phyloP scores from a whole-genome alignment of 2,797 vertebrate species.

The Gorsachius magnificus region DNA sequence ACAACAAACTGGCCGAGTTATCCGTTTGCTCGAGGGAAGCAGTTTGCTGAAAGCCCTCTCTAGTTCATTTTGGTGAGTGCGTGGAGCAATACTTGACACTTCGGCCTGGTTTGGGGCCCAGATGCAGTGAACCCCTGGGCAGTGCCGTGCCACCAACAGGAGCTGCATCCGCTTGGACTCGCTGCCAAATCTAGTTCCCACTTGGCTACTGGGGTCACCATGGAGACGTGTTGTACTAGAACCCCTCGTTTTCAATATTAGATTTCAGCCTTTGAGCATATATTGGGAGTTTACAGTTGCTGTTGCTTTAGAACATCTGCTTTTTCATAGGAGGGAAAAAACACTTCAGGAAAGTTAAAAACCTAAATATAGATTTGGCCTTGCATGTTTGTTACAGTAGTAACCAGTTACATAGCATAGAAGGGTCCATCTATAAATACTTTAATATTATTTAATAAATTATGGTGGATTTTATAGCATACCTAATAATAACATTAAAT shows the following conservation, averaged over 20 bases:
- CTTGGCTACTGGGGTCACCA: conserved; percentile 75
- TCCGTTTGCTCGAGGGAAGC: background rate
- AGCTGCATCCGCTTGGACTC: conserved; percentile 66
- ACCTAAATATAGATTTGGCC: conserved; percentile 65
- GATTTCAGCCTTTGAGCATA: conserved; percentile 76
- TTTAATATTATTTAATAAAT: conserved; percentile 78
- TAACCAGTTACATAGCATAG: conserved; percentile 21
- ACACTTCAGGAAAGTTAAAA: conserved; percentile 64
- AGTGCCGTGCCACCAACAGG: conserved; percentile 75
- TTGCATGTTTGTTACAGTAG: conserved; percentile 61
- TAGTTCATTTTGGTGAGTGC: background rate
- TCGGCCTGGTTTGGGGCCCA: background rate
- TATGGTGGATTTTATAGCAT: conserved; percentile 63
- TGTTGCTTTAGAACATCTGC: conserved; percentile 76
- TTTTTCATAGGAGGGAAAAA: conserved; percentile 71
- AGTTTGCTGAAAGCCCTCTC: background rate
- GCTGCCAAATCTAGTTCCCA: conserved; percentile 72
- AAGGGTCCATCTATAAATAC: conserved; percentile 68
- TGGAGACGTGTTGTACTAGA: conserved; percentile 77
- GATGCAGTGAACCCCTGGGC: conserved; percentile 74
- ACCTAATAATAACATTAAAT: conserved; percentile 71
- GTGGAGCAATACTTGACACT: background rate
- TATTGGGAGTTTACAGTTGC: conserved; percentile 76
- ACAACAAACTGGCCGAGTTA: background rate
- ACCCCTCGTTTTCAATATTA: conserved; percentile 73